Evolutionary conservation across 1,140 invertebrate genomes (phyloP).

Genomic region (Aradophagus sp.): DNA sequence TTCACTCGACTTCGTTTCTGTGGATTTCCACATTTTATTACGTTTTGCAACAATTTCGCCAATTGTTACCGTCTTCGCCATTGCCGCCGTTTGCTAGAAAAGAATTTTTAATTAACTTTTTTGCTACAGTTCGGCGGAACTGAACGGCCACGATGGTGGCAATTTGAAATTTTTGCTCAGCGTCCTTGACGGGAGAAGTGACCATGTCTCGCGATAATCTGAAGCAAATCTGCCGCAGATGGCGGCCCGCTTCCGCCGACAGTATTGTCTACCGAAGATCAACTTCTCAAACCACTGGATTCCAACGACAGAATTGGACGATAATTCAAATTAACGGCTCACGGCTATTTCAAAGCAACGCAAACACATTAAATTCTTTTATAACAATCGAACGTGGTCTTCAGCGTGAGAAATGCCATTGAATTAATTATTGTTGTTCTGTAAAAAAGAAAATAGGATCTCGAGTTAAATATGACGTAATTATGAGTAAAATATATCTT

Average conservation of each 20-base stretch:
- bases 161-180: slow-evolving; percentile 39
- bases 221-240: slow-evolving; percentile 46
- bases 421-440: too few species aligned
- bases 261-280: slow-evolving; percentile 33
- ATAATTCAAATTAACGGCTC: slow-evolving; percentile 29
- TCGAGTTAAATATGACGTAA: too few species aligned
- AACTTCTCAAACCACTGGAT: slow-evolving; percentile 39
- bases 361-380: slow-evolving; percentile 12
- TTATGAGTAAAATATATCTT: too few species aligned
- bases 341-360: neutral
- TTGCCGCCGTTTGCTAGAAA: too few species aligned
- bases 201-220: slow-evolving; percentile 47
- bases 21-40: slow-evolving; percentile 1
- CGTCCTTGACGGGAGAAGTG: slow-evolving; percentile 47
- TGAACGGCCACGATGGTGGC: slow-evolving; percentile 25
- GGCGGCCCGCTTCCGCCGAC: slow-evolving; percentile 43
- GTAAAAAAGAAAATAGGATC: too few species aligned
- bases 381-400: too few species aligned
- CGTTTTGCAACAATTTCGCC: neutral
- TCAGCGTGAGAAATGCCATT: too few species aligned
- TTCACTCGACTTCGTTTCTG: slow-evolving; percentile 25
- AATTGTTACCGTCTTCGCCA: neutral
- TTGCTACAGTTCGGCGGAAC: slow-evolving; percentile 6
- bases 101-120: slow-evolving; percentile 24
- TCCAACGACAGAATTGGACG: slow-evolving; percentile 16